Conservation (phyloP, 1,140 invertebrate species). For the Drosophila albomicans region DNA sequence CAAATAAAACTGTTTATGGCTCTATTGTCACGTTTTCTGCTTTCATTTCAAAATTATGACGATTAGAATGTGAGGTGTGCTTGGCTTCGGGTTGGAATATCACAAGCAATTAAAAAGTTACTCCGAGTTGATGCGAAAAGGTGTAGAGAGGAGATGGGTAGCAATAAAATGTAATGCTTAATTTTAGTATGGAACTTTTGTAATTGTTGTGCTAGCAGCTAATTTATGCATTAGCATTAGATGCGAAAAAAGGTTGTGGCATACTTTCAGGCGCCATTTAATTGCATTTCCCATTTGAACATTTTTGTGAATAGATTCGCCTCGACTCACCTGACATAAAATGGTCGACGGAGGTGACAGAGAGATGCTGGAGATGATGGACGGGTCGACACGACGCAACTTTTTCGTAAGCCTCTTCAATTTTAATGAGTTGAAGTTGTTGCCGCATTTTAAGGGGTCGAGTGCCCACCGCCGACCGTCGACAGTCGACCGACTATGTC, state of each 20-base stretch:
- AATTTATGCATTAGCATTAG: constrained; percentile 63
- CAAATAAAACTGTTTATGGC: constrained; percentile 2
- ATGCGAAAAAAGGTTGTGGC: constrained; percentile 28
- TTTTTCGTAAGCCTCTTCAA: constrained; percentile 55
- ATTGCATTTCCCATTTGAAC: constrained; percentile 57
- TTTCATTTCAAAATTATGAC: constrained; percentile 2
- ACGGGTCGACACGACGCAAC: constrained; percentile 46
- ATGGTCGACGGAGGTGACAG: constrained; percentile 26
- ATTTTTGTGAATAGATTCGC: constrained; percentile 37
- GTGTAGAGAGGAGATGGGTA: neutral
- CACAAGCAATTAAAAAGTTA: constrained; percentile 23
- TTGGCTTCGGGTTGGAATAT: constrained; percentile 6
- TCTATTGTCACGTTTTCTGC: constrained; percentile 8
- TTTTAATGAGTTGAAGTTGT: constrained; percentile 73
- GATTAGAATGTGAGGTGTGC: constrained; percentile 3
- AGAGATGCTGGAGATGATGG: constrained; percentile 6
- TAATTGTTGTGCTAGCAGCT: constrained; percentile 52
- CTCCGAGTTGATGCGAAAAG: constrained; percentile 24
- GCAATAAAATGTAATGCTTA: constrained; percentile 67
- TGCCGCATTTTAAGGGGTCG: constrained; percentile 52
- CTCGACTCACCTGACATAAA: constrained; percentile 32
- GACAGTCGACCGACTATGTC: constrained; percentile 21
- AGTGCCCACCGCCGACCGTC: constrained; percentile 2
- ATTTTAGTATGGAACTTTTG: constrained; percentile 67
- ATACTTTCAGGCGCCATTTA: constrained; percentile 53